A percentile compares a stretch with the other conserved stretches of the same genome.
Conservation (phyloP, 30 jellyfish, hydroid and myxozoan species). For the Hydractinia symbiolongicarpus region DNA sequence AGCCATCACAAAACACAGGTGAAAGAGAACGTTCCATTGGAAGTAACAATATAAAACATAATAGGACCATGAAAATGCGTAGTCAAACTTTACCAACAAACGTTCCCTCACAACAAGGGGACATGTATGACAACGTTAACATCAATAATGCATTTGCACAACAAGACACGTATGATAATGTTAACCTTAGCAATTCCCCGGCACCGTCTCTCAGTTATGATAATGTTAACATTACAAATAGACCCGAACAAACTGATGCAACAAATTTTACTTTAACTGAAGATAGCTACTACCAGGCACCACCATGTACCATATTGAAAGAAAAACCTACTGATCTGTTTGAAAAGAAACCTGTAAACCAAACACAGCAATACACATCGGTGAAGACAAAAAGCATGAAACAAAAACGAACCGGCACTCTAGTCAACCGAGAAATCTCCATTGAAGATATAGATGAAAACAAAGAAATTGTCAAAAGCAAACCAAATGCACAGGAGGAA, state of each 20-base stretch:
- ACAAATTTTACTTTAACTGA: not conserved
- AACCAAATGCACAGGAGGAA: not conserved
- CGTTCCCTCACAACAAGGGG: slow-evolving; percentile 29
- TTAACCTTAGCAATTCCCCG: slow-evolving; percentile 21
- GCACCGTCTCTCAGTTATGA: slow-evolving; percentile 8
- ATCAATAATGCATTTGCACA: not conserved
- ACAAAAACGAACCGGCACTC: slow-evolving; percentile 51
- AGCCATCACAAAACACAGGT: not conserved
- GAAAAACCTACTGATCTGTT: slow-evolving; percentile 27
- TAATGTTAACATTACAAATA: slow-evolving; percentile 39
- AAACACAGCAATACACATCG: slow-evolving; percentile 10
- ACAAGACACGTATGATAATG: slow-evolving; percentile 34
- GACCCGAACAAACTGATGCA: not conserved
- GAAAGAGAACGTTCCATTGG: not conserved
- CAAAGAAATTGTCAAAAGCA: not conserved
- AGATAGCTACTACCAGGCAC: slow-evolving; percentile 25
- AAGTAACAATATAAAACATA: not conserved
- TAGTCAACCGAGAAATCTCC: slow-evolving; percentile 7
- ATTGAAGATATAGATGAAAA: slow-evolving; percentile 6
- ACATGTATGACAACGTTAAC: slow-evolving; percentile 18
- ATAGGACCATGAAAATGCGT: not conserved
- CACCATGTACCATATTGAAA: not conserved
- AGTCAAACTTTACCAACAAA: slow-evolving; percentile 3
- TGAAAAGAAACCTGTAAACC: slow-evolving; percentile 6
- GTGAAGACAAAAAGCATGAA: slow-evolving; percentile 46